These are phyloP conservation scores for Pipistrellus pygmaeus DNA, from an alignment of 2,797 vertebrate species.

Conservation along the genomic window DNA sequence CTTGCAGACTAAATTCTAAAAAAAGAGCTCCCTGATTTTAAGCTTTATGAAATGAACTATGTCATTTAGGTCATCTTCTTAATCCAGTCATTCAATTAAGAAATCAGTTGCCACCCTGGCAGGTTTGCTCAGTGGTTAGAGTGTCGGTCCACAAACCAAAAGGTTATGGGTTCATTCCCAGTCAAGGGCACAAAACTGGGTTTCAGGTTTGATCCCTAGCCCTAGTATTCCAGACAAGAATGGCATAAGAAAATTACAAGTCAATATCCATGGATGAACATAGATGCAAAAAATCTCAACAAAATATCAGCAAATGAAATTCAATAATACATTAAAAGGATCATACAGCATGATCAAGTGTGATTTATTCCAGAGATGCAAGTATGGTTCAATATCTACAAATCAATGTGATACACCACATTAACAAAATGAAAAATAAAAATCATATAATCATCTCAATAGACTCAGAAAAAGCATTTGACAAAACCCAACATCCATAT, in stretches of 20 bases:
- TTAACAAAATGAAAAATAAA: neutral
- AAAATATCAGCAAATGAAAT: neutral
- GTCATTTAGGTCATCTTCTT: neutral
- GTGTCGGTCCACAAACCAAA: neutral
- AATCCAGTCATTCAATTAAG: constrained; percentile 6
- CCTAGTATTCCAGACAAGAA: neutral
- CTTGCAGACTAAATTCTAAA: constrained; percentile 43
- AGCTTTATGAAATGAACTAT: constrained; percentile 40
- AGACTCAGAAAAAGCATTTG: neutral
- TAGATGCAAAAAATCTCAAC: neutral
- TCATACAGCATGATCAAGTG: neutral
- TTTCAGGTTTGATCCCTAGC: neutral
- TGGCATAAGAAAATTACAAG: neutral
- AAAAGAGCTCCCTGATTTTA: neutral
- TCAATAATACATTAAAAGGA: neutral
- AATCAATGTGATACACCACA: neutral
- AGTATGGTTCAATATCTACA: neutral
- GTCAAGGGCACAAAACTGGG: neutral
- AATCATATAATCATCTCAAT: neutral
- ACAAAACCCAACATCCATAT: neutral
- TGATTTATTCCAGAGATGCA: neutral
- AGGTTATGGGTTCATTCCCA: neutral
- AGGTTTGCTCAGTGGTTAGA: neutral
- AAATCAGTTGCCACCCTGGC: neutral
- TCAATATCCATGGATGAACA: neutral